Evolutionary conservation across 2,113 vertebrate genomes (phyloP).

Genomic region (Nothoprocta perdicaria): DNA sequence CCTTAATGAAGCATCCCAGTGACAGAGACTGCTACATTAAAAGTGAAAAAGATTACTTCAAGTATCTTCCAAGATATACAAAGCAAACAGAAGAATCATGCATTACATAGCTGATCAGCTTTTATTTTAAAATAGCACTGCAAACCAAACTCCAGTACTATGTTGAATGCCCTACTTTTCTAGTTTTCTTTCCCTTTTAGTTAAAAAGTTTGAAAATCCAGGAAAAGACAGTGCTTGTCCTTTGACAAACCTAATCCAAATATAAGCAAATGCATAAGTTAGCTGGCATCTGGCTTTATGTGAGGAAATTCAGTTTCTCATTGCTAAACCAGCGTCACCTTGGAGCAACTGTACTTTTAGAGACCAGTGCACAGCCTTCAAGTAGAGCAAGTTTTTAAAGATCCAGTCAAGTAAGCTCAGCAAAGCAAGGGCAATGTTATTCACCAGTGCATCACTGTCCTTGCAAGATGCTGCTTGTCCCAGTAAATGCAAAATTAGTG

Average conservation of each 20-base stretch:
- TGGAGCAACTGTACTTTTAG: no score
- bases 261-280: not conserved
- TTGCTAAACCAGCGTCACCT: not conserved
- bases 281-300: not conserved
- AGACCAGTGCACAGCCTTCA: not conserved
- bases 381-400: constrained; percentile 54
- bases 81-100: not conserved
- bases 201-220: not conserved
- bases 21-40: not conserved
- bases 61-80: not conserved
- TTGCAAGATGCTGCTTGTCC: not conserved
- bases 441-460: not conserved
- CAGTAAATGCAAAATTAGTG: not conserved
- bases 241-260: not conserved
- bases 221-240: not conserved
- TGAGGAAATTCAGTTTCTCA: not conserved
- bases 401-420: constrained; percentile 33
- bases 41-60: not conserved
- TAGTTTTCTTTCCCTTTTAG: not conserved
- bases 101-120: not conserved
- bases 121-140: not conserved
- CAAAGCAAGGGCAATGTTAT: constrained; percentile 23
- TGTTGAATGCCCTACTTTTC: not conserved
- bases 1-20: not conserved
- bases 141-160: not conserved